These are phyloP conservation scores for Chrysolina oricalcia DNA, from an alignment of 2,888 invertebrate species.

Conservation along the genomic window DNA sequence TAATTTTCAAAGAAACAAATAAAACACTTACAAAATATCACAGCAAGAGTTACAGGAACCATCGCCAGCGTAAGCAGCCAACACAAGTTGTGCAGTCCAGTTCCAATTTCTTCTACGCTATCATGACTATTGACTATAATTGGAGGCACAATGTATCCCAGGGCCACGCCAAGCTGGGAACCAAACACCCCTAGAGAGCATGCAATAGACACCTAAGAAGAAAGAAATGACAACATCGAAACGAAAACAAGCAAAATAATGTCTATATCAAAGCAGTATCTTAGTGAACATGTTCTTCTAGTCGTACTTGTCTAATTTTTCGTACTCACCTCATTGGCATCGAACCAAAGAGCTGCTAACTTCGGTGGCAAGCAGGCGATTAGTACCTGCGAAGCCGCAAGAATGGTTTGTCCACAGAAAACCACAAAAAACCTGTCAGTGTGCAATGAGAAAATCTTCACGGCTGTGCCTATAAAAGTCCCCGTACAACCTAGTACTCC, in stretches of 20 bases:
- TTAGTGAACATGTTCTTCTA: background rate
- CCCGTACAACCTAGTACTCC: conserved; percentile 87
- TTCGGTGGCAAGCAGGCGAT: conserved; percentile 92
- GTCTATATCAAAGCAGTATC: background rate
- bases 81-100: conserved; percentile 73
- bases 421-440: conserved; percentile 89
- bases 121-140: conserved; percentile 65
- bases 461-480: conserved; percentile 90
- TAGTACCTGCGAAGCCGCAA: conserved; percentile 91
- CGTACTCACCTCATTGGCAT: conserved; percentile 89
- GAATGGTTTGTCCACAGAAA: conserved; percentile 89
- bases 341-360: conserved; percentile 97
- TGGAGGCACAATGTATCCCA: conserved; percentile 72
- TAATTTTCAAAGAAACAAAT: background rate
- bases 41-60: conserved; percentile 62
- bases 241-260: background rate
- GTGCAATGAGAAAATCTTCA: conserved; percentile 88
- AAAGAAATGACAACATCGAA: background rate
- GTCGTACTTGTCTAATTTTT: no score
- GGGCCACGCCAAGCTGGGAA: conserved; percentile 80
- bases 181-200: conserved; percentile 84
- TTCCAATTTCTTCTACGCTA: conserved; percentile 59
- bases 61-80: conserved; percentile 74
- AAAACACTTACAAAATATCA: conserved; percentile 48
- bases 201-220: conserved; percentile 74